These are phyloP conservation scores for Ammodytes marinus DNA, from an alignment of 2,113 vertebrate species.

Conservation along the genomic window DNA sequence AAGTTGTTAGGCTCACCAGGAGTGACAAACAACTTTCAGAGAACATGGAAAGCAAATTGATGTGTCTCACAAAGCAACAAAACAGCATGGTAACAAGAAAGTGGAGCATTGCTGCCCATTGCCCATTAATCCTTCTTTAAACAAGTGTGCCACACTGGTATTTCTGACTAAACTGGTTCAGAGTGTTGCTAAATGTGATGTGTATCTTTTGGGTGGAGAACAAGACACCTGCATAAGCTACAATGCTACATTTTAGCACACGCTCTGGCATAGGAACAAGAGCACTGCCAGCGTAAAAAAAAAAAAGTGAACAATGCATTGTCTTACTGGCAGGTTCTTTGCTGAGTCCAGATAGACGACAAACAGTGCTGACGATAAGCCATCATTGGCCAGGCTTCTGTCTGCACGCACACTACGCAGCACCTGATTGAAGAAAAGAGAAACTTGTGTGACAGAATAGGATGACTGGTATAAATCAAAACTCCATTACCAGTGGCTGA, in stretches of 20 bases:
- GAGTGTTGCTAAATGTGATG: background rate
- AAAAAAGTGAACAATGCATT: background rate
- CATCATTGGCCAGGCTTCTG: slow-evolving; percentile 90
- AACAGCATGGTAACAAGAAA: slow-evolving; percentile 5
- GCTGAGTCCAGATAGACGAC: slow-evolving; percentile 95
- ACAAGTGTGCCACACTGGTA: slow-evolving; percentile 9
- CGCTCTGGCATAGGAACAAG: background rate
- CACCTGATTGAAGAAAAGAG: slow-evolving; percentile 81
- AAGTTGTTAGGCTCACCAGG: slow-evolving; percentile 9
- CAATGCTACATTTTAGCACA: background rate
- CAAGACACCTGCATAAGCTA: slow-evolving; percentile 15
- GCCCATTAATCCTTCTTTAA: slow-evolving; percentile 35
- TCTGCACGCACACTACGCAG: slow-evolving; percentile 91
- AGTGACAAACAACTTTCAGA: slow-evolving; percentile 17
- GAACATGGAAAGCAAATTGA: slow-evolving; percentile 20
- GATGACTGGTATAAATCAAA: background rate
- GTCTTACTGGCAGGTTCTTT: slow-evolving; percentile 95
- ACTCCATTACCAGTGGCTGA: background rate
- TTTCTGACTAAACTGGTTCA: slow-evolving; percentile 45
- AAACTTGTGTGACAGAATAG: background rate
- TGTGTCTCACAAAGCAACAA: slow-evolving; percentile 14
- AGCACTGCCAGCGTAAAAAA: background rate
- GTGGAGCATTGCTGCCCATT: slow-evolving; percentile 6
- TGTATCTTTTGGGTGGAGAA: slow-evolving; percentile 11
- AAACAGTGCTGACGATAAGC: slow-evolving; percentile 94